Conservation (phyloP, 2,113 vertebrate genomes). For the Leucopsar rothschildi region DNA sequence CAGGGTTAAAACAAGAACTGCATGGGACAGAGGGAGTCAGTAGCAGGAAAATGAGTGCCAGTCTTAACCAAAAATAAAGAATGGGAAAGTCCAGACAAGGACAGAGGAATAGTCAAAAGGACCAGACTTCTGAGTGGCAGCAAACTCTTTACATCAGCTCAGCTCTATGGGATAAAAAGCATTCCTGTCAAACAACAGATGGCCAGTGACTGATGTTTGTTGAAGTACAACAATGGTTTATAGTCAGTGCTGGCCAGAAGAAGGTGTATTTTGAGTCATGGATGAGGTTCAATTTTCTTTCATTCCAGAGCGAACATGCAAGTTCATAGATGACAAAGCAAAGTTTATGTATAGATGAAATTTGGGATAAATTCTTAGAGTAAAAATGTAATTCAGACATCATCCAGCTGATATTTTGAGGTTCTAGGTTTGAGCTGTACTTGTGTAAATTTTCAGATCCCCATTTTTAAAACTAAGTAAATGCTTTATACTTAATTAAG, state of each 20-base stretch:
- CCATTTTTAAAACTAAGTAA: neutral
- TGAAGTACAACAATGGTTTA: neutral
- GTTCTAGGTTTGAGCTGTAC: neutral
- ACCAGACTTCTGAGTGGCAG: neutral
- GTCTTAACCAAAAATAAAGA: neutral
- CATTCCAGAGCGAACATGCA: neutral
- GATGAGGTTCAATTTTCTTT: neutral
- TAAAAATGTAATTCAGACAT: neutral
- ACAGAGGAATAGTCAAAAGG: neutral
- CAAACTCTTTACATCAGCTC: neutral
- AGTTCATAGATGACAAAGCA: neutral
- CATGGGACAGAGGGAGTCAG: accelerated
- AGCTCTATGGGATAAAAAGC: neutral
- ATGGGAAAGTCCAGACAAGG: neutral
- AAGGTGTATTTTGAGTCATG: neutral
- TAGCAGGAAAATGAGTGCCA: neutral
- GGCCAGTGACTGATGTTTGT: neutral
- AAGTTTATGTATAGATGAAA: neutral
- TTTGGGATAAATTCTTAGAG: neutral
- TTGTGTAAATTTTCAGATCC: neutral
- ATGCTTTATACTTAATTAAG: neutral
- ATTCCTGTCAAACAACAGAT: neutral
- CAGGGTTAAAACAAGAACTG: neutral
- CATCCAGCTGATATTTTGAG: neutral
- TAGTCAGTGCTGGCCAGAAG: neutral